Evolutionary conservation across 2,113 vertebrate species (phyloP).

Genomic region (Anolis carolinensis): DNA sequence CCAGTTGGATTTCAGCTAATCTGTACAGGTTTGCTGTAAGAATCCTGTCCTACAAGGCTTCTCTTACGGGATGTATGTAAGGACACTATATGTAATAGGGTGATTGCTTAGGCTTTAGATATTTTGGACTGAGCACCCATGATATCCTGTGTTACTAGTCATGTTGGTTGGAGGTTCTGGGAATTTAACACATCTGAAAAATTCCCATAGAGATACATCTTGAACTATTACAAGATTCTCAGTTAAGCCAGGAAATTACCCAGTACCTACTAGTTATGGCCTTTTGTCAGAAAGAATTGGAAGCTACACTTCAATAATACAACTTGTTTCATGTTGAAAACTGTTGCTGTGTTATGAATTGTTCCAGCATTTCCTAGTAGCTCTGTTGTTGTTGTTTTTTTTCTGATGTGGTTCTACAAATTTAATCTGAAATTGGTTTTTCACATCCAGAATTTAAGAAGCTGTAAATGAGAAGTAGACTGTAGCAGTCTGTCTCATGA

Average conservation of each 20-base stretch:
- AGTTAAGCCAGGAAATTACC: not conserved
- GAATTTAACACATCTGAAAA: no score
- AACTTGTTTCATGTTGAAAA: not conserved
- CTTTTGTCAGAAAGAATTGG: not conserved
- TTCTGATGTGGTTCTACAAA: not conserved
- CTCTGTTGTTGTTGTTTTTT: not conserved
- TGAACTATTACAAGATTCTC: no score
- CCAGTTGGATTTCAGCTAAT: no score
- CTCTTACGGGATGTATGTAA: not conserved
- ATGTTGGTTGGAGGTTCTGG: no score
- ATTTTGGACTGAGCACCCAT: not conserved
- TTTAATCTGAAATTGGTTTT: not conserved
- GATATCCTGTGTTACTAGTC: no score
- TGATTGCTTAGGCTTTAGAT: not conserved
- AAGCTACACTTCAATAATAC: not conserved
- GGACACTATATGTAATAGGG: not conserved
- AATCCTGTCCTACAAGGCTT: not conserved
- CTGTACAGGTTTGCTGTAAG: no score
- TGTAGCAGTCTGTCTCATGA: not conserved
- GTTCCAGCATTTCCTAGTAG: not conserved
- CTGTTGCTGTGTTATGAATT: not conserved
- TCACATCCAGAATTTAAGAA: constrained; percentile 4
- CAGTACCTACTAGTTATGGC: not conserved
- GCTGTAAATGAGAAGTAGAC: constrained; percentile 5
- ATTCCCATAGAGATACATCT: no score